Conservation (phyloP, 2,888 invertebrate species). For the Calliphora vomitoria region DNA sequence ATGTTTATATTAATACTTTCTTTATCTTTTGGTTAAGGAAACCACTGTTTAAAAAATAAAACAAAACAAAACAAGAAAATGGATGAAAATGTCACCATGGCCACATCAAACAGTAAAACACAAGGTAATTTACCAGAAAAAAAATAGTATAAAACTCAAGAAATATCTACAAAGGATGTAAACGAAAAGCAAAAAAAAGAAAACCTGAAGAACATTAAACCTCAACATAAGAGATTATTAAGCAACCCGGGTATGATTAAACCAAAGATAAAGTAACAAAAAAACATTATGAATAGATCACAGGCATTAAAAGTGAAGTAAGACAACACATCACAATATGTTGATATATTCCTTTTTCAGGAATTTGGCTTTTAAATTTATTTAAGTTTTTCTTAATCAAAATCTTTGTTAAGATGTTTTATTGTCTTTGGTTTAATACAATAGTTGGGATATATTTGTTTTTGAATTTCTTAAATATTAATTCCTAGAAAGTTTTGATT, state of each 20-base stretch:
- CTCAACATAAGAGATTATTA: constrained; percentile 52
- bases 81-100: constrained; percentile 41
- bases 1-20: constrained; percentile 38
- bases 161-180: neutral
- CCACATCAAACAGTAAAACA: constrained; percentile 46
- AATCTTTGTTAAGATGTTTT: too few relatives aligned
- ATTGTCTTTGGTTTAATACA: too few relatives aligned
- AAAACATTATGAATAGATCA: constrained; percentile 33
- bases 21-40: neutral
- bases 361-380: neutral
- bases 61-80: constrained; percentile 25
- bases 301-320: neutral
- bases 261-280: constrained; percentile 16
- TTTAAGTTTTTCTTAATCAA: neutral
- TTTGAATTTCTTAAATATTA: too few relatives aligned
- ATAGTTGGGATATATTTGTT: too few relatives aligned
- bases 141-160: neutral
- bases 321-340: neutral
- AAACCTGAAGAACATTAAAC: constrained; percentile 38
- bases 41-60: neutral
- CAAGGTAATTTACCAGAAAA: constrained; percentile 7
- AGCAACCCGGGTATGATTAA: neutral
- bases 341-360: neutral
- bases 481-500: too few relatives aligned
- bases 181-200: neutral